These are phyloP conservation scores for Dexiosoma caninum DNA, from an alignment of 2,888 invertebrate genomes.

Conservation along the genomic window DNA sequence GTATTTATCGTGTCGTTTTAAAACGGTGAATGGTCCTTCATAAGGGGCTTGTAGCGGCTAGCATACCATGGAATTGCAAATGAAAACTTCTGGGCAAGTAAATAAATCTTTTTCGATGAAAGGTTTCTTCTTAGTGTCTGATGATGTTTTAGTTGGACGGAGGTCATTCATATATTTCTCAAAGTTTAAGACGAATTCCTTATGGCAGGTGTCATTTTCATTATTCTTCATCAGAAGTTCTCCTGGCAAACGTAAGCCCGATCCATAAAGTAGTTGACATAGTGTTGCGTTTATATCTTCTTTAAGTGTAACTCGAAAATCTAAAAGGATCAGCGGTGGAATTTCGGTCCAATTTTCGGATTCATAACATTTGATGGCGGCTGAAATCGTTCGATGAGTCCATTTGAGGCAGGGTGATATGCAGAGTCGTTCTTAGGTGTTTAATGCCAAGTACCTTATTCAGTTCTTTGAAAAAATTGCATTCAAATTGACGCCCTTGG, in stretches of 20 bases:
- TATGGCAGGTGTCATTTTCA: background rate
- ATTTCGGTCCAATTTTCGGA: no score
- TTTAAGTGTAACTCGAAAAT: background rate
- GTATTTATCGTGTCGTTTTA: background rate
- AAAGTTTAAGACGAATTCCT: background rate
- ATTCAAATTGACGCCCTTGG: background rate
- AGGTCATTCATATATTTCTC: constrained; percentile 12
- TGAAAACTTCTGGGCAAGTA: constrained; percentile 18
- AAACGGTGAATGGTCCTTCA: background rate
- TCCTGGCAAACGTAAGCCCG: background rate
- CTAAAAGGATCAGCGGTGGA: background rate
- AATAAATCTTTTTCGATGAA: constrained; percentile 8
- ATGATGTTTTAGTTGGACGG: background rate
- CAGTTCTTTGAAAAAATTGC: background rate
- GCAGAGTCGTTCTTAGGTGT: background rate
- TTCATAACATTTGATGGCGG: no score
- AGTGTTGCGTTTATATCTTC: background rate
- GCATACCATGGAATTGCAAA: constrained; percentile 14
- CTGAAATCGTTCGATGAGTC: background rate
- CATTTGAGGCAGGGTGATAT: background rate
- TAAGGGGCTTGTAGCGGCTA: constrained; percentile 7
- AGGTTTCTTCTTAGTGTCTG: background rate
- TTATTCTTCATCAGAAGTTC: background rate
- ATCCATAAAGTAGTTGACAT: background rate
- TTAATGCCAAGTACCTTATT: background rate